Evolutionary conservation across 1,140 invertebrate genomes (phyloP), one percentile per base, ranked within the genome.

Genomic region (Pseudomyrmex dendroicus): DNA sequence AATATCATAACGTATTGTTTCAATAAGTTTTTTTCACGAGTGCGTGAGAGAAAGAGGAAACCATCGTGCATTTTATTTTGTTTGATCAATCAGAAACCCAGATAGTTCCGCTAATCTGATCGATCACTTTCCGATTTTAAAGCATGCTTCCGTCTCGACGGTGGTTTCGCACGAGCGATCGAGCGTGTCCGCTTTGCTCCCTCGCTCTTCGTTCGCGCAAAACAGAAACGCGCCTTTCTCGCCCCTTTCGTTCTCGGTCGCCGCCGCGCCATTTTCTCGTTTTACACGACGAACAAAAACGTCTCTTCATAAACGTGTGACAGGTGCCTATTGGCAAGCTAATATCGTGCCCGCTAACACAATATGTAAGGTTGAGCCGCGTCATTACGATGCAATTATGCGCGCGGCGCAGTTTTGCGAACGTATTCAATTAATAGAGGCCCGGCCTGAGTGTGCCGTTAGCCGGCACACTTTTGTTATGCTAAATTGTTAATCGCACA

Each of bases 181-280:
- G 85, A 85, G 57, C 85, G 85, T 82, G 56, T 78, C 35, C 61
- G 10, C 22, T 76, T 57, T 62, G 52, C 46, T 63, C 56, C 82
- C 25, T 63, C 76, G 67, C 62, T 59, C 15, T 17, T 44, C 52
- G 3, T 35, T 44, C 62, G 46, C 85, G 46, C 85, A 86, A 86
- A 86, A 86, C 74, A 86, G 85, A 50, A 78, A 48, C 59, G 48
- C 59, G 48, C 56, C 57, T 74, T 54, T 73, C 84, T 66, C 56
- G 68, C n/a, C 50, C 17, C 64, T 20, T 80, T 85, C 84, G 84
- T 46, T n/a, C 54, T 59, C 52, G 54, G 48, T 48, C 82, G 59
- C 5, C 35, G 35, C 35, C 56, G 15, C 62, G 25, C 20, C 67
- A 67, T 68, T 83, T 87, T 73, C 54, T 87, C 56, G 70, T 86